Evolutionary conservation across 1,140 invertebrate genomes (phyloP), one percentile per base, ranked within the genome.

Genomic region (Oppia nitens): DNA sequence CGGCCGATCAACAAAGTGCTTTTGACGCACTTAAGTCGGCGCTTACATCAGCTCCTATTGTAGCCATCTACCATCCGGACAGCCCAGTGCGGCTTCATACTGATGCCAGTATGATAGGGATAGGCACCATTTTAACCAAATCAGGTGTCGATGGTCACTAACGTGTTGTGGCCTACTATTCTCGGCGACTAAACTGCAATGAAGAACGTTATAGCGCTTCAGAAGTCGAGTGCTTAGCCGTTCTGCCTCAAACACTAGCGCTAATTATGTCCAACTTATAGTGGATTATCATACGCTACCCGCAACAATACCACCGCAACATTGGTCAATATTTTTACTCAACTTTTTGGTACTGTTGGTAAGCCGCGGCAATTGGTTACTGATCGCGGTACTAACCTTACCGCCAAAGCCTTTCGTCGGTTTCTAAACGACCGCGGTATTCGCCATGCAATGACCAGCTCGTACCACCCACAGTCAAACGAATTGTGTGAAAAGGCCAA

Each of bases 191-290:
- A 1, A 27, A 11, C 1, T 12, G 24, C 4, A 26, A 29, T 4
- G 56, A 61, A 50, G 1, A 9, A 1, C 24, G 24, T 2, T 54
- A 60, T 50, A 14, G 23, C 14, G 59, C 52, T 1, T 53, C 51
- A 25, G 26, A 62, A 21, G n/a, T 55, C 11, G 60, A 62, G 48
- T 61, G 49, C 24, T 27, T 62, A 17, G 60, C 58, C 3, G 32
- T 62, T 26, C 24, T 56, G 28, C 2, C 2, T 2, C 2, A 55
- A 2, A 47, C 55, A 14, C n/a, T 47, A 17, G 55, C 32, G 3
- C 2, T 2, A 56, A 47, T 25, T 49, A 51, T 20, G 3, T 56
- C 6, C 17, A 27, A 2, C 2, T 56, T 2, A 2, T 56, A 2
- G 12, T 47, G n/a, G 55, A 56, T n/a, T n/a, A 14, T 14, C 14